These are phyloP conservation scores for Temnothorax unifasciatus DNA, from an alignment of 2,888 invertebrate species.

Conservation along the genomic window DNA sequence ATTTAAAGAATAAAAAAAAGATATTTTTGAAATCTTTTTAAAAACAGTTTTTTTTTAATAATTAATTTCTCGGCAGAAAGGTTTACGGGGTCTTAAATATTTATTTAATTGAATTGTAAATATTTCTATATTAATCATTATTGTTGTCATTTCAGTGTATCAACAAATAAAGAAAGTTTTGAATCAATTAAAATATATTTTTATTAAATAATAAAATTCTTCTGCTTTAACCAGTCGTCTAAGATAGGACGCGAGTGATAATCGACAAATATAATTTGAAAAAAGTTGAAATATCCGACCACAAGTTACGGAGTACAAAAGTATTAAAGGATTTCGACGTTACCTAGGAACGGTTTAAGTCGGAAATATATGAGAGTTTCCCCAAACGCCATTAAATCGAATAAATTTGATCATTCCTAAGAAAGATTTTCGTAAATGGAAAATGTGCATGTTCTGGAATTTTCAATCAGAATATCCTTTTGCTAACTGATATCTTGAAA, in stretches of 20 bases:
- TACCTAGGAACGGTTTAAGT: background rate
- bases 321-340: conserved; percentile 11
- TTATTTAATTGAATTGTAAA: background rate
- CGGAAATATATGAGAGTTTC: background rate
- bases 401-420: background rate
- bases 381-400: background rate
- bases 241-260: background rate
- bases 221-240: background rate
- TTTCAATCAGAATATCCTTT: background rate
- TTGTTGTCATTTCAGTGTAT: background rate
- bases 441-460: background rate
- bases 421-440: conserved; percentile 17
- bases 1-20: background rate
- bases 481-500: background rate
- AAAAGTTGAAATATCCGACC: background rate
- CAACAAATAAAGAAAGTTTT: background rate
- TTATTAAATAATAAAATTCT: background rate
- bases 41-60: background rate
- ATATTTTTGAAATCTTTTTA: background rate
- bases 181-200: background rate
- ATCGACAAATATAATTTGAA: background rate
- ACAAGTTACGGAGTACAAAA: background rate
- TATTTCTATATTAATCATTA: background rate
- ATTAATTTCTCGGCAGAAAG: background rate
- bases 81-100: background rate